Percentiles rank a stretch among this genome's conserved stretches.
These are phyloP conservation scores for Aix galericulata DNA, from an alignment of 2,113 vertebrate genomes.

Conservation along the genomic window DNA sequence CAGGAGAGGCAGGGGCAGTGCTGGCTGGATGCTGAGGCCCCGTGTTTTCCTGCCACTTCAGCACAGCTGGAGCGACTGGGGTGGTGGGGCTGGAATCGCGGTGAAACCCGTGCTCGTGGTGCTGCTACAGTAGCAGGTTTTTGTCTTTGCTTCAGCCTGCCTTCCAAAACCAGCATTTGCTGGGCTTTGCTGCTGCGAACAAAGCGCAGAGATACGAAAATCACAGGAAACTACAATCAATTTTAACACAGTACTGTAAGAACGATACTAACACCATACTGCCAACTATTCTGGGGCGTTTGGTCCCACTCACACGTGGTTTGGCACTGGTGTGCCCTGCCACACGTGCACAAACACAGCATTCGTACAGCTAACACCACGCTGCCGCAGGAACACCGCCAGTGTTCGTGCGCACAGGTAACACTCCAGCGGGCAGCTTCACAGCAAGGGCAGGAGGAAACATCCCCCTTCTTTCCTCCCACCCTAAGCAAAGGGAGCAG, in stretches of 20 bases:
- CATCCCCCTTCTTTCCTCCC: not conserved
- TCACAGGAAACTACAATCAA: not conserved
- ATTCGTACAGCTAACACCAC: not conserved
- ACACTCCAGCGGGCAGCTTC: not conserved
- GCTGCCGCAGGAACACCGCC: accelerated
- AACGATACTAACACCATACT: not conserved
- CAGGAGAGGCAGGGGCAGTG: not conserved
- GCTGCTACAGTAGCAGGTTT: not conserved
- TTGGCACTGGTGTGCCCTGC: not conserved
- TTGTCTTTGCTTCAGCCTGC: not conserved
- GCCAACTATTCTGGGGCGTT: not conserved
- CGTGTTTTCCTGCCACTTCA: not conserved
- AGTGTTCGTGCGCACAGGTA: accelerated
- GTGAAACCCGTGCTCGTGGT: accelerated
- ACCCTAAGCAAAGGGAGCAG: not conserved
- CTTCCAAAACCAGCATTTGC: not conserved
- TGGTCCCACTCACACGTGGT: not conserved
- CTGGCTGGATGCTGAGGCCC: not conserved
- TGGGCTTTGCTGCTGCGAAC: not conserved
- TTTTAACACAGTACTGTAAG: not conserved
- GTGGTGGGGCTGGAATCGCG: not conserved
- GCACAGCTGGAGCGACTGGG: not conserved
- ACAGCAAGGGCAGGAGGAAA: not conserved
- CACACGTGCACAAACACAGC: accelerated
- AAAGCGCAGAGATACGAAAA: not conserved